Evolutionary conservation across 2,113 vertebrate species (phyloP).

Genomic region (Eretmochelys imbricata): DNA sequence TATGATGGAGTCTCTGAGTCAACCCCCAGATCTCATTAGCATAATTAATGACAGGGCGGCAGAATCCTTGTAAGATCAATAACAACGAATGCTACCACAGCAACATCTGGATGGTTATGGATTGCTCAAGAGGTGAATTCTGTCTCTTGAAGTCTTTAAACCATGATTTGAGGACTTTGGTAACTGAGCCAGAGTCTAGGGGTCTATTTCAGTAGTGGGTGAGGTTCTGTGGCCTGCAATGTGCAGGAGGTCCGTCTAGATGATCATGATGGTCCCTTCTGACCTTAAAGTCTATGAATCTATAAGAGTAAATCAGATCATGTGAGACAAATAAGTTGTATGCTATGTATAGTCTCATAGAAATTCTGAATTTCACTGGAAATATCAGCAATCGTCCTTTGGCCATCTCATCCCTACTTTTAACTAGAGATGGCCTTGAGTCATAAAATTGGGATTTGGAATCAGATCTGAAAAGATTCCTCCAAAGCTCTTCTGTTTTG

Average conservation of each 20-base stretch:
- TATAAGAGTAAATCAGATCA: conserved; percentile 61
- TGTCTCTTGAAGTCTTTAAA: too few relatives aligned
- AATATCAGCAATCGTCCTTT: background rate
- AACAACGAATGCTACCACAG: conserved; percentile 30
- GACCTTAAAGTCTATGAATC: too few relatives aligned
- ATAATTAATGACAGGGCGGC: conserved; percentile 59
- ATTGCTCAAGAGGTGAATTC: conserved; percentile 9
- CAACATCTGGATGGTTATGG: conserved; percentile 39
- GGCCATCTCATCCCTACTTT: background rate
- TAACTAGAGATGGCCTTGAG: background rate
- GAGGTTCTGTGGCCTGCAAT: too few relatives aligned
- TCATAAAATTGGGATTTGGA: background rate
- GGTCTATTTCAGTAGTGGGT: too few relatives aligned
- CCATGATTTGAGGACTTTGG: too few relatives aligned
- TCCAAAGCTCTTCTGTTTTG: background rate
- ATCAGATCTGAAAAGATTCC: background rate
- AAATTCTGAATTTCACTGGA: conserved; percentile 35
- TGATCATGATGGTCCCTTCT: too few relatives aligned
- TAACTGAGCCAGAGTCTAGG: too few relatives aligned
- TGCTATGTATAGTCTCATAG: conserved; percentile 57
- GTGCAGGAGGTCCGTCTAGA: too few relatives aligned
- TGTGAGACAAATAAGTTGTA: conserved; percentile 35
- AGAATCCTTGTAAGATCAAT: conserved; percentile 30
- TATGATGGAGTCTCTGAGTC: conserved; percentile 62
- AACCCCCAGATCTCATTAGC: conserved; percentile 61